Evolutionary conservation across 2,113 vertebrate species (phyloP), one percentile per base, ranked within the genome.

Genomic region (Grammomys dolichurus): DNA sequence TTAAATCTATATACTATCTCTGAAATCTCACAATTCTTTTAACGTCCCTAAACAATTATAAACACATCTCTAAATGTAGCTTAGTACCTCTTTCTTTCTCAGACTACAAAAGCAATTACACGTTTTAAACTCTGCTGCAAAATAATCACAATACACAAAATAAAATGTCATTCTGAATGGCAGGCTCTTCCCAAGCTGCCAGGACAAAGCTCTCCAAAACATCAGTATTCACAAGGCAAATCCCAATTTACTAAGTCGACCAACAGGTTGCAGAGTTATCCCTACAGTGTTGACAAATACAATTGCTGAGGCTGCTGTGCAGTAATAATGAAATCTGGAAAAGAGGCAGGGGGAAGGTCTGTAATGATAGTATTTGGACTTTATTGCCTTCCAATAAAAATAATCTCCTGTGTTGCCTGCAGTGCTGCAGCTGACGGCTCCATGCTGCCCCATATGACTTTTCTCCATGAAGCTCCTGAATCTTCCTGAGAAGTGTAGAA

Each of bases 341-440:
- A 96, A 96, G 93, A 97, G 97, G 93, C 56, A 16, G 20, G 40
- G 54, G 91, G 95, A 95, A 97, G 56, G 14, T 78, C 85, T 60
- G 36, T 98, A 98, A 98, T 98, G 97, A 97, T 82, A 97, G 97
- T 96, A 46, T 98, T 98, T 97, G 97, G 48, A 72, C 96, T 97
- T 98, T 97, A 98, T 96, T 98, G 89, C 92, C 93, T 95, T 90
- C 91, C 95, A 89, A 93, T 98, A 97, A 98, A 98, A 98, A 98
- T 97, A 97, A 98, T 94, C 86, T 36, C 95, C 92, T 96, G 90
- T 88, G 97, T 82, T 73, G 19, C 90, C 82, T 97, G 85, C 78
- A 91, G 95, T 94, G 92, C 93, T 89, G 40, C 94, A 96, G 94
- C 97, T 81, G 65, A 95, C 91, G 95, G 24, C 92, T 87, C 90